Evolutionary conservation across 2,888 invertebrate species (phyloP), one percentile per base, ranked within the genome.

Genomic region (Dynastes hyllus): DNA sequence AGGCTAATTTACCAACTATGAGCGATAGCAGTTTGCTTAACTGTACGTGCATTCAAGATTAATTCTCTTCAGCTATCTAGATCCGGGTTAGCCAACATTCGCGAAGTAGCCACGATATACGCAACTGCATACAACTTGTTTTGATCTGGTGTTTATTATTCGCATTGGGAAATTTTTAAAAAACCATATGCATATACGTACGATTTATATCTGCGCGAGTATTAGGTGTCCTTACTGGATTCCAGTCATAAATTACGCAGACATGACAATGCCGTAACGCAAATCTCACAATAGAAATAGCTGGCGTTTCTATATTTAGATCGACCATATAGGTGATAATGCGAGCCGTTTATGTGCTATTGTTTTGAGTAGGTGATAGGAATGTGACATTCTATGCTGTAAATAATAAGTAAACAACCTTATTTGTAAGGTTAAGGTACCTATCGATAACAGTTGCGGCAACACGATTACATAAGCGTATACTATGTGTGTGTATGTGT

Each of bases 301-400:
- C 76, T 80, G 80, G 79, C 79, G 80, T 73, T 76, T 76, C 77
- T 81, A 81, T 81, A 80, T 79, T 80, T 81, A 81, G 81, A 81
- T 76, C 77, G 78, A 78, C 80, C 80, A 80, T 81, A 80, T 81
- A 81, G 79, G 81, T 79, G 80, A 81, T 81, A 81, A 81, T 80
- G 77, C 66, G 78, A 78, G 79, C 79, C 80, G 79, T 80, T 79
- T 77, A 79, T 79, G 71, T 51, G 69, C 63, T 76, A 78, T 73
- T 79, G 71, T 80, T 45, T 73, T 66, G 79, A 77, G 81, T 79
- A 81, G 80, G 78, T 76, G 79, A 77, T 58, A 79, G 76, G 81
- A 81, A 81, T 81, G 80, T 77, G 66, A 76, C 66, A 78, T 81
- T 79, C 81, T 78, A 75, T 78, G 29, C 9, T 40, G 29, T 58